Base-by-base conservation (phyloP, 1,140 invertebrate genomes). In the silkworm (Bombyx mori) region DNA sequence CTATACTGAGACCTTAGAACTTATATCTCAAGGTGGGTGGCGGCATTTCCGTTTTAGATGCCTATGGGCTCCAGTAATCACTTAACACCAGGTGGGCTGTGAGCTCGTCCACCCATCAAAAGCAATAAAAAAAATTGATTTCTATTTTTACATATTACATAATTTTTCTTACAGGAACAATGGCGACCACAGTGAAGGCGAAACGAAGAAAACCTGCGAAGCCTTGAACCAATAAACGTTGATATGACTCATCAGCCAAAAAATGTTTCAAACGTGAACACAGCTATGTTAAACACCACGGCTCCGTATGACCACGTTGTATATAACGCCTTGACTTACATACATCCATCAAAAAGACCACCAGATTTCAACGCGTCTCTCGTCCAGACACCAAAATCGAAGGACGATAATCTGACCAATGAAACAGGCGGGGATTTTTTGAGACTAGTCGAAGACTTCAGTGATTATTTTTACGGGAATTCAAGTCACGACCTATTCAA, bases 391-490 rank as follows among this genome's bases (percentile, higher is more conserved):
- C 35, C 8, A 10, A 55, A 8, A 44, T 8, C 43, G 7, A 52
- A 42, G n/a, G 42, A 50, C 9, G 60, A 35, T 26, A 63, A 60
- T 49, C 18, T 9, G 2, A 60, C 62, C 18, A 53, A 60, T 42
- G 58, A 63, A 45, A 47, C 58, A 7, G 56, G 53, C 55, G 60
- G 71, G 66, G 76, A 82, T 44, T 88, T 89, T 54, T 88, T 90
- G 85, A 86, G 89, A 80, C 69, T 90, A 52, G 83, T 91, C 0
- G 90, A 91, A 62, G 90, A 91, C 69, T 90, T 91, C 72, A 90
- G 90, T 72, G 89, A 90, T 74, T 91, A 91, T 68, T 91, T 91
- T 74, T 90, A 90, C 52, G 88, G 79, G 7, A 87, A 86, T 57
- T 68, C 76, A 12, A 87, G 82, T 60, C 77, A 75, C 12, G 81